Conservation (phyloP, 2,113 vertebrate genomes). For the Neodontobutis hainanensis region DNA sequence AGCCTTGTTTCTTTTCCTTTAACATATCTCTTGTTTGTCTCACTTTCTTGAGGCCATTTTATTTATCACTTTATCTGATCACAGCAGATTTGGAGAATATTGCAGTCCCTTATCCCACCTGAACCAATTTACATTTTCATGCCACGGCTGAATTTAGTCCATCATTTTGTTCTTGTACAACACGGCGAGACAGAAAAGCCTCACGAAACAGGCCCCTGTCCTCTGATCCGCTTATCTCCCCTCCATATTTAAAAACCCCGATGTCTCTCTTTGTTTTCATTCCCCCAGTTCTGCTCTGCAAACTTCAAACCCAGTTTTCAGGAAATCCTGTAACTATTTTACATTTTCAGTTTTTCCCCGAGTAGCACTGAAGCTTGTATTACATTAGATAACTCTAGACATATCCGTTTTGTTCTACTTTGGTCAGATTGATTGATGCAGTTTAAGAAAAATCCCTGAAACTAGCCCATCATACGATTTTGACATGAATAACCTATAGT, state of each 20-base stretch:
- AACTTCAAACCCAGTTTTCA: constrained; percentile 17
- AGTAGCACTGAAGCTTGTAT: too few relatives aligned
- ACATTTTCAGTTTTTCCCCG: too few relatives aligned
- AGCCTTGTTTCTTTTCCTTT: background rate
- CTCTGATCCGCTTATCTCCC: constrained; percentile 56
- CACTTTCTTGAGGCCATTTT: background rate
- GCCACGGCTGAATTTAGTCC: constrained; percentile 31
- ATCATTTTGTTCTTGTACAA: constrained; percentile 23
- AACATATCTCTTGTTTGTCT: background rate
- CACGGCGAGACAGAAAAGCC: background rate
- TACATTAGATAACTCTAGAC: too few relatives aligned
- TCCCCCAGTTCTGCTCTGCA: constrained; percentile 49
- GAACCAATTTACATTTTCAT: constrained; percentile 25
- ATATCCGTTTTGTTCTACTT: too few relatives aligned
- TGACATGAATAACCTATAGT: too few relatives aligned
- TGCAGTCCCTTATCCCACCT: constrained; percentile 24
- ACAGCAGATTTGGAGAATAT: constrained; percentile 16
- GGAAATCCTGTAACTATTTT: too few relatives aligned
- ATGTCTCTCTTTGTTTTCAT: constrained; percentile 31
- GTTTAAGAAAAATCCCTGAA: too few relatives aligned
- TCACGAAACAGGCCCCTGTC: constrained; percentile 23
- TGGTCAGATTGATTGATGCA: too few relatives aligned
- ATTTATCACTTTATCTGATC: constrained; percentile 16
- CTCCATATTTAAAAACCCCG: constrained; percentile 45
- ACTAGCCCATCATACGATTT: too few relatives aligned